A percentile compares a stretch with the other conserved stretches of the same genome.
phyloP scores from a whole-genome alignment of 2,888 invertebrate genomes.

The Lamellibrachia satsuma region DNA sequence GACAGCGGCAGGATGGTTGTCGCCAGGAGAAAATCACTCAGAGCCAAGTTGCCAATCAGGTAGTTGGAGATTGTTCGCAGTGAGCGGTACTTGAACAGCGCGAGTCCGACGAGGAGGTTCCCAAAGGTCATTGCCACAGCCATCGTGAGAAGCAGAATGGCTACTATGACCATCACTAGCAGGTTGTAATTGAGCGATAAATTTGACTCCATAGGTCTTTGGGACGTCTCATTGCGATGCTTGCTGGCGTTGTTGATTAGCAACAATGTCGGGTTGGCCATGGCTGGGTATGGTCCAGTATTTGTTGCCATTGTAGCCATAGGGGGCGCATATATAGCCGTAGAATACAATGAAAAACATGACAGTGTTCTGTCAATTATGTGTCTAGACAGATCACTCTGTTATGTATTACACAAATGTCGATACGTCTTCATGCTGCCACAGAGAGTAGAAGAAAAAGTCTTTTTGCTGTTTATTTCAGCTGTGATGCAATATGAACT shows the following conservation, averaged over 20 bases:
- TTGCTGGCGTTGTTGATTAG: background rate
- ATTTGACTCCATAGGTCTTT: background rate
- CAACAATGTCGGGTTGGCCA: background rate
- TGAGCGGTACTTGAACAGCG: constrained; percentile 53
- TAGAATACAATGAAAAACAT: background rate
- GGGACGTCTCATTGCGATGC: background rate
- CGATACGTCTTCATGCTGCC: background rate
- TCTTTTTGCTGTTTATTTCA: background rate
- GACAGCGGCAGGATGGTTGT: constrained; percentile 64
- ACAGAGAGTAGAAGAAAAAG: background rate
- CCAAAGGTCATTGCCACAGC: constrained; percentile 62
- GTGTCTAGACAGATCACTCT: background rate
- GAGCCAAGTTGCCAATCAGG: constrained; percentile 65
- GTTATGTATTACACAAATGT: background rate
- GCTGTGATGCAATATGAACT: background rate
- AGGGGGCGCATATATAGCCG: background rate
- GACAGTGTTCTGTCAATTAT: background rate
- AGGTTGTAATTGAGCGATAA: constrained; percentile 36
- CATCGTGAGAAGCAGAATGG: constrained; percentile 53
- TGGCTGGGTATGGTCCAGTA: background rate
- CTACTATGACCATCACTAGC: constrained; percentile 48
- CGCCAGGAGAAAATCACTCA: constrained; percentile 64
- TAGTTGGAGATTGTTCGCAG: constrained; percentile 65
- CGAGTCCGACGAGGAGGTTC: constrained; percentile 60
- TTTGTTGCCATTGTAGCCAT: no score